These are phyloP conservation scores for Esox niger DNA, from an alignment of 2,113 vertebrate genomes.

Conservation along the genomic window DNA sequence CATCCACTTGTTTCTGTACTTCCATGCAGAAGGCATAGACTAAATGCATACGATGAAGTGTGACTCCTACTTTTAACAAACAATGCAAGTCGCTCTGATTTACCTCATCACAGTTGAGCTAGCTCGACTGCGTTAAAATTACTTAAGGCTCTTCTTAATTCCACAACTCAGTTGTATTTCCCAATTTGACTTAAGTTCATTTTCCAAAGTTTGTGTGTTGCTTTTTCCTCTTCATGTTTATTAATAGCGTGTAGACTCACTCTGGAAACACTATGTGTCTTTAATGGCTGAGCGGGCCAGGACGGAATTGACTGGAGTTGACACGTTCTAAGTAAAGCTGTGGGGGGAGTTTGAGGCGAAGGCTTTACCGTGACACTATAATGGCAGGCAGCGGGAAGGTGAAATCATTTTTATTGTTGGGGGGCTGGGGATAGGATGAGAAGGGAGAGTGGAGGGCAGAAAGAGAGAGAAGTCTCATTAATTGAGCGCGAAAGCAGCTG, in stretches of 20 bases:
- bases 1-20: background rate
- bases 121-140: constrained; percentile 29
- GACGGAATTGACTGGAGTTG: constrained; percentile 32
- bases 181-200: constrained; percentile 11
- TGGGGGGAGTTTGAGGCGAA: constrained; percentile 1
- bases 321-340: constrained; percentile 11
- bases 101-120: constrained; percentile 5
- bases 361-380: constrained; percentile 23
- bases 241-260: constrained; percentile 36
- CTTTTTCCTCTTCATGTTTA: constrained; percentile 18
- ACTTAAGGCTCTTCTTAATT: constrained; percentile 6
- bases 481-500: constrained; percentile 56
- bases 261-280: constrained; percentile 41
- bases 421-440: background rate
- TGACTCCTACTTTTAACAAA: constrained; percentile 39
- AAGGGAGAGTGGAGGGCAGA: constrained; percentile 25
- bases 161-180: background rate
- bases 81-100: constrained; percentile 23
- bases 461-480: constrained; percentile 49
- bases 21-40: background rate
- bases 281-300: constrained; percentile 36
- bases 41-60: constrained; percentile 38
- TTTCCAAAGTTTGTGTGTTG: constrained; percentile 27
- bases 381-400: constrained; percentile 38
- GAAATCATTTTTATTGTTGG: constrained; percentile 33